These are phyloP conservation scores for Lepidochrysops patricia DNA, from an alignment of 2,888 invertebrate species.

Conservation along the genomic window DNA sequence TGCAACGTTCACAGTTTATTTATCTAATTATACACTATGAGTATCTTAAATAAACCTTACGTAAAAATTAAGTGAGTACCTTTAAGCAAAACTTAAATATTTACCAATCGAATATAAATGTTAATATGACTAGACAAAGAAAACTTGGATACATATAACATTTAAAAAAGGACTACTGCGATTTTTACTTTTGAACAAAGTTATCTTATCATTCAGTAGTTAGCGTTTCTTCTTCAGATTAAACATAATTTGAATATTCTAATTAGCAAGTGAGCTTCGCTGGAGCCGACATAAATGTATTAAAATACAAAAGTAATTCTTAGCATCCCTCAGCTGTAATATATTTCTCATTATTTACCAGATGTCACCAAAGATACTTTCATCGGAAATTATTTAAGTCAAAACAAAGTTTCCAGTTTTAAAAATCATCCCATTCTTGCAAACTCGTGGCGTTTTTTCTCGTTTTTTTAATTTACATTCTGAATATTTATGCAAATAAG, in stretches of 20 bases:
- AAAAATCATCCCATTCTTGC: conserved; percentile 14
- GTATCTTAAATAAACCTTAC: no score
- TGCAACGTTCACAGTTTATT: no score
- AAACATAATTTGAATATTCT: not conserved
- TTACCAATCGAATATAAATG: no score
- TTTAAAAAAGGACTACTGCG: no score
- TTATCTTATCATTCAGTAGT: not conserved
- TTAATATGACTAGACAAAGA: no score
- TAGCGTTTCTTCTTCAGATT: not conserved
- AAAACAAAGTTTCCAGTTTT: conserved; percentile 12
- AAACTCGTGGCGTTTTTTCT: conserved; percentile 10
- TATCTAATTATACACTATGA: no score
- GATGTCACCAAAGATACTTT: not conserved
- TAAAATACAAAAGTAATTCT: not conserved
- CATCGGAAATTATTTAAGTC: not conserved
- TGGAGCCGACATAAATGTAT: not conserved
- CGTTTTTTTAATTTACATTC: conserved; percentile 14
- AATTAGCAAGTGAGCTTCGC: not conserved
- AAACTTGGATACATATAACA: no score
- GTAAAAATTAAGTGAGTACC: no score
- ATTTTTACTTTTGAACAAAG: no score
- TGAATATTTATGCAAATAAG: conserved; percentile 15
- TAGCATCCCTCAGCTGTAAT: not conserved
- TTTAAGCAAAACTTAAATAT: no score
- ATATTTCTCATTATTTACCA: not conserved